phyloP scores from a whole-genome alignment of 2,113 vertebrate genomes.

The Rhinogobius similis region DNA sequence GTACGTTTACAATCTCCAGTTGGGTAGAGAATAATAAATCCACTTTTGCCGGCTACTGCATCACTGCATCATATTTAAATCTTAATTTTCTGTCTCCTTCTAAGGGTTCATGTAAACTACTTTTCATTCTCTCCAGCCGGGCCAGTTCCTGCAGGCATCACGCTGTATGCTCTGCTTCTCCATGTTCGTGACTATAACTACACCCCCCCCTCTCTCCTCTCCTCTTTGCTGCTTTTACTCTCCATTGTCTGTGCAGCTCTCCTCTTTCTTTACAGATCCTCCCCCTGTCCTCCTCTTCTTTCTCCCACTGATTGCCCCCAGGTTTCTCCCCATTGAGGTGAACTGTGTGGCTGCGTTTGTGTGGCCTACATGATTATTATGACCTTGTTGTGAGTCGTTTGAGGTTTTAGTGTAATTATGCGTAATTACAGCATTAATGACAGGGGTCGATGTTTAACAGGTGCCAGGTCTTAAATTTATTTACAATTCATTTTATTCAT shows the following conservation, averaged over 20 bases:
- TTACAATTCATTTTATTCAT: background rate
- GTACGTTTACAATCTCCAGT: background rate
- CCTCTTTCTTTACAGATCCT: constrained; percentile 43
- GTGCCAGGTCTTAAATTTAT: constrained; percentile 27
- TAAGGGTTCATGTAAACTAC: constrained; percentile 47
- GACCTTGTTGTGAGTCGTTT: constrained; percentile 65
- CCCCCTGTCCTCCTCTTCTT: constrained; percentile 47
- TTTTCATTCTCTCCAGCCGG: constrained; percentile 43
- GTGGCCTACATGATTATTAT: constrained; percentile 58
- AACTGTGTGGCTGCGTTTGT: constrained; percentile 46
- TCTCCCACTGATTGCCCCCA: constrained; percentile 59
- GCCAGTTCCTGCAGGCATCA: constrained; percentile 63
- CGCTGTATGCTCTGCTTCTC: constrained; percentile 53
- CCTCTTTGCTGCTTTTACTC: constrained; percentile 30
- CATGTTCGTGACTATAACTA: constrained; percentile 53
- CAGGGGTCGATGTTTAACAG: constrained; percentile 38
- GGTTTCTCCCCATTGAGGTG: constrained; percentile 60
- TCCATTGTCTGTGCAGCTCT: constrained; percentile 49
- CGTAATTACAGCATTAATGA: constrained; percentile 44
- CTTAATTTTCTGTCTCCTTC: constrained; percentile 37
- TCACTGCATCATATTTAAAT: constrained; percentile 13
- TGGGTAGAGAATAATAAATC: background rate
- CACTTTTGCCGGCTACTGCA: background rate
- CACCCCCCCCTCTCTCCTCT: constrained; percentile 22
- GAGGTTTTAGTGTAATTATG: constrained; percentile 57